Evolutionary conservation across 2,113 vertebrate species (phyloP).

Genomic region (Macquaria ambigua): DNA sequence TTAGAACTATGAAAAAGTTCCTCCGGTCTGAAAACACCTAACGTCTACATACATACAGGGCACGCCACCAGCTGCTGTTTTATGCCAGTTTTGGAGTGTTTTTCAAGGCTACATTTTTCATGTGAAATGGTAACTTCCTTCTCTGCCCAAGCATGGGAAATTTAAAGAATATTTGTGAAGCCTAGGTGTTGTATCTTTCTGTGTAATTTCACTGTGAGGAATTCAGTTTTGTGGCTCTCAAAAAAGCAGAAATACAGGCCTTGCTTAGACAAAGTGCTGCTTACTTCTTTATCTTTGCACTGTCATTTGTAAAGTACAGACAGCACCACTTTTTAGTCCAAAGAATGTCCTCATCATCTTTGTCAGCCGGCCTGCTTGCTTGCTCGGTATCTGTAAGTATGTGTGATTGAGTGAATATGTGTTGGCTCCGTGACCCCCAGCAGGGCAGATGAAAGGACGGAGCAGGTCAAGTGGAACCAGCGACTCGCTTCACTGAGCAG

Average conservation of each 20-base stretch:
- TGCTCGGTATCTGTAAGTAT: conserved; percentile 42
- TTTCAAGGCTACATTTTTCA: neutral
- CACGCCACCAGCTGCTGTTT: neutral
- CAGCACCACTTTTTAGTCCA: neutral
- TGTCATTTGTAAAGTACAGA: conserved; percentile 10
- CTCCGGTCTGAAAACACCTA: too few relatives aligned
- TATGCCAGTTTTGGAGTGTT: neutral
- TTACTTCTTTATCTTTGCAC: neutral
- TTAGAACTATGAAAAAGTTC: too few relatives aligned
- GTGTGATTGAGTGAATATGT: conserved; percentile 56
- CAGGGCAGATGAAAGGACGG: conserved; percentile 52
- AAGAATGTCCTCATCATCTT: conserved; percentile 19
- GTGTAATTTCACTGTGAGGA: neutral
- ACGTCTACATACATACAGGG: neutral
- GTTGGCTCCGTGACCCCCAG: conserved; percentile 28
- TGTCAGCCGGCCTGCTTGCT: neutral
- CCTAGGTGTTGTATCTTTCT: neutral
- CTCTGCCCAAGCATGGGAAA: neutral
- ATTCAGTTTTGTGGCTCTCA: neutral
- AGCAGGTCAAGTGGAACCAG: conserved; percentile 68
- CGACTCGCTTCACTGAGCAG: conserved; percentile 44
- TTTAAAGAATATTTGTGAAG: neutral
- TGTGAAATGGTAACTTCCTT: neutral
- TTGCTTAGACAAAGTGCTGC: neutral
- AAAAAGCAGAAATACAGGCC: neutral